phyloP scores from a whole-genome alignment of 2,113 vertebrate genomes.

The Microcebus griseorufus region DNA sequence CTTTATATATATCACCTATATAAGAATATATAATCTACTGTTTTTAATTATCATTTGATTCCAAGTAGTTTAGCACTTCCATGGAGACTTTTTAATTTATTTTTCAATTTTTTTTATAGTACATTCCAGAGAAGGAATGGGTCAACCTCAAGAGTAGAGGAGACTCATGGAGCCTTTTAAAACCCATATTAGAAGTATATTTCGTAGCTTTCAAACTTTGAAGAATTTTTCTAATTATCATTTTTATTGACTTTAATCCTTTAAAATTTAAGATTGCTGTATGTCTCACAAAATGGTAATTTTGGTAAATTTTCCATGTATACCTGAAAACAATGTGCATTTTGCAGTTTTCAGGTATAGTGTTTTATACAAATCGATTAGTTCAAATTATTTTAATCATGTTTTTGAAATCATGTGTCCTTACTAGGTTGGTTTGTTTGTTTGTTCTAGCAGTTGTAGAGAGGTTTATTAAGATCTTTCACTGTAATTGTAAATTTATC shows the following conservation, averaged over 20 bases:
- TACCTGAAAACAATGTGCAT: background rate
- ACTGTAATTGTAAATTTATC: background rate
- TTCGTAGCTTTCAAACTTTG: background rate
- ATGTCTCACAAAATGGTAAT: background rate
- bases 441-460: background rate
- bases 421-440: background rate
- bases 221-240: background rate
- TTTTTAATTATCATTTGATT: background rate
- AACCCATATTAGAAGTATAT: background rate
- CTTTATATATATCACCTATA: background rate
- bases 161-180: background rate
- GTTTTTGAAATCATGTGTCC: background rate
- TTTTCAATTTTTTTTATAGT: too few relatives aligned
- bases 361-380: background rate
- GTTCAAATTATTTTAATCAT: background rate
- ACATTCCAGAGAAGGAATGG: too few relatives aligned
- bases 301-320: background rate
- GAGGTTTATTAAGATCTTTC: background rate
- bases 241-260: background rate
- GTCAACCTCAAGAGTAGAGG: too few relatives aligned
- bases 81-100: background rate
- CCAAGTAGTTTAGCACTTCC: background rate
- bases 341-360: background rate
- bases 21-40: background rate
- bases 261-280: background rate